Evolutionary conservation across 1,140 invertebrate species (phyloP).

Genomic region (Notospermus geniculatus): DNA sequence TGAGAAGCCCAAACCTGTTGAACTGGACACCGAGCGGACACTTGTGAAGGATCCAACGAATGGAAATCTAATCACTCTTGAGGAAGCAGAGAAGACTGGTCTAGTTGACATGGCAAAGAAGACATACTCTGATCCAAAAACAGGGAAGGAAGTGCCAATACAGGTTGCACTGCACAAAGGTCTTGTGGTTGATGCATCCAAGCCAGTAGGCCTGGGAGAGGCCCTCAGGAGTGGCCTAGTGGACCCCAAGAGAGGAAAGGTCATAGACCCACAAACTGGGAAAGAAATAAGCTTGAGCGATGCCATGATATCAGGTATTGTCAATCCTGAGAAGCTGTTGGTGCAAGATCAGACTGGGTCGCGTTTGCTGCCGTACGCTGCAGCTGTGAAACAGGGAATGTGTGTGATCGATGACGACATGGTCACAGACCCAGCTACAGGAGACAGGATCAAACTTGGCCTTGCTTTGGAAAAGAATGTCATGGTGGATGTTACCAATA

Average conservation of each 20-base stretch:
- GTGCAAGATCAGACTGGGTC: background rate
- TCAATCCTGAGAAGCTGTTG: background rate
- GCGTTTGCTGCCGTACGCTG: background rate
- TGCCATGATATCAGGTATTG: background rate
- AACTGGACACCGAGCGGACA: background rate
- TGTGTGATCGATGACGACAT: background rate
- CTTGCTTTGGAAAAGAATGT: conserved; percentile 39
- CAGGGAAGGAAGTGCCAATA: conserved; percentile 1
- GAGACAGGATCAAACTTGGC: conserved; percentile 32
- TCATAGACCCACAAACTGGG: conserved; percentile 64
- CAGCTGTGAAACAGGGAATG: background rate
- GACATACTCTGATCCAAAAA: background rate
- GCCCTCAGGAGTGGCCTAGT: conserved; percentile 77
- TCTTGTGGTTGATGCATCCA: conserved; percentile 2
- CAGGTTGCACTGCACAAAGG: background rate
- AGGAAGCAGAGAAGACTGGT: conserved; percentile 61
- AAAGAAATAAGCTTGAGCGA: background rate
- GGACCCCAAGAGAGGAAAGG: conserved; percentile 73
- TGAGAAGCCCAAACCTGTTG: too few species aligned
- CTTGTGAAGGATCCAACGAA: conserved; percentile 1
- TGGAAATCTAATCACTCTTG: conserved; percentile 54
- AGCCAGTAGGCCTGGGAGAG: conserved; percentile 73
- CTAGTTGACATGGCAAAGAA: background rate
- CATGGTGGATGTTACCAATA: background rate
- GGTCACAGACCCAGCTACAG: conserved; percentile 35